Percentiles rank a stretch among this genome's conserved stretches.
These are phyloP conservation scores for Dendrophyllia cribrosa DNA, from an alignment of 64 coral and sea anemone genomes.

Conservation along the genomic window DNA sequence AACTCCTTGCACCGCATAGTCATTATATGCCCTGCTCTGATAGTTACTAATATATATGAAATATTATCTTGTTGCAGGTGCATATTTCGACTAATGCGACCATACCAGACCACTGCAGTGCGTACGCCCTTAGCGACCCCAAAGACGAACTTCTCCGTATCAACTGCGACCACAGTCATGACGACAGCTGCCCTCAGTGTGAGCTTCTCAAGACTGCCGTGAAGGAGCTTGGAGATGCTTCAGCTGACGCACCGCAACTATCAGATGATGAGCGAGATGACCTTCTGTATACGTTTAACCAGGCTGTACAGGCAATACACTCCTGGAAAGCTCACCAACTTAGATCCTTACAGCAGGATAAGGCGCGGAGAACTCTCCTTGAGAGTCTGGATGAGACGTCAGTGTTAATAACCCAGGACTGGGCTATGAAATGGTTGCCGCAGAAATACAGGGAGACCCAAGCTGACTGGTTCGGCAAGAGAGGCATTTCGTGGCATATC, in stretches of 20 bases:
- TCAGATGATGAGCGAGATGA: constrained; percentile 36
- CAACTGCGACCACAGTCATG: constrained; percentile 38
- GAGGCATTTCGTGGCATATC: constrained; percentile 41
- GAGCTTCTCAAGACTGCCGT: constrained; percentile 5
- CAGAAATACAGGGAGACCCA: constrained; percentile 18
- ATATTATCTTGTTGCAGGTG: no score
- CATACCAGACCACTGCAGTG: no score
- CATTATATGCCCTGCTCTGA: no score
- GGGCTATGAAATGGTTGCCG: constrained; percentile 44
- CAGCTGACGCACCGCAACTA: background rate
- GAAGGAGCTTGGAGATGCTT: constrained; percentile 17
- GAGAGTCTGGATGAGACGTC: background rate
- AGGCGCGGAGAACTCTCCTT: background rate
- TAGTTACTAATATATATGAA: no score
- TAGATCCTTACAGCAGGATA: constrained; percentile 44
- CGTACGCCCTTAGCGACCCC: no score
- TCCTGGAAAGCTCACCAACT: constrained; percentile 46
- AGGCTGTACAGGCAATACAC: background rate
- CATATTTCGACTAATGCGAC: no score
- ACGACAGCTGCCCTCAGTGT: constrained; percentile 39
- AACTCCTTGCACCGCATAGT: no score
- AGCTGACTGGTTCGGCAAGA: constrained; percentile 36
- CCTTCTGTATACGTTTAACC: background rate
- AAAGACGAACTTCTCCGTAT: no score
- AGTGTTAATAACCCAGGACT: constrained; percentile 17